phyloP scores from a whole-genome alignment of 37 sponge, comb jelly and placozoan genomes.

The Petrosia ficiformis region DNA sequence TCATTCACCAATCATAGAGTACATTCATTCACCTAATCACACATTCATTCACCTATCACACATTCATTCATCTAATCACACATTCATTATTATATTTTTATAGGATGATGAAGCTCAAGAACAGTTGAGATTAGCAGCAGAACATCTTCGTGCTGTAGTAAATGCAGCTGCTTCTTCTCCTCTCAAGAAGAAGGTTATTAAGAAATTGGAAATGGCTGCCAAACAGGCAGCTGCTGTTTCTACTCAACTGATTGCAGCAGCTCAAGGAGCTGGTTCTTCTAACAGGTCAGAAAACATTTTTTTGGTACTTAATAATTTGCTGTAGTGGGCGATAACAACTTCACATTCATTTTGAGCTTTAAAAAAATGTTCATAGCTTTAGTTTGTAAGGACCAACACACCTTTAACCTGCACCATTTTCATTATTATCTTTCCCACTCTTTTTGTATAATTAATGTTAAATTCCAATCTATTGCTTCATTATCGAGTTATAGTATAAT shows the following conservation, averaged over 20 bases:
- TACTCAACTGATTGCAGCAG: constrained; percentile 95
- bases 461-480: too few relatives aligned
- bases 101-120: constrained; percentile 65
- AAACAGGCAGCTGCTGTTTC: constrained; percentile 86
- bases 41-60: neutral
- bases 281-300: constrained; percentile 57
- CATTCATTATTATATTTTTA: constrained; percentile 4
- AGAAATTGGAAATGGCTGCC: constrained; percentile 87
- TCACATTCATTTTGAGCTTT: too few relatives aligned
- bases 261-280: constrained; percentile 89
- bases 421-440: too few relatives aligned
- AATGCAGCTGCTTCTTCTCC: constrained; percentile 72
- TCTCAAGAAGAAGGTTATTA: constrained; percentile 84
- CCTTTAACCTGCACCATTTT: too few relatives aligned
- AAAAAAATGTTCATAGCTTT: too few relatives aligned
- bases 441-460: too few relatives aligned
- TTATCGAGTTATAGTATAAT: too few relatives aligned
- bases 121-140: constrained; percentile 71
- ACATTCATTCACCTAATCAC: too few relatives aligned
- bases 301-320: too few relatives aligned
- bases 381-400: too few relatives aligned
- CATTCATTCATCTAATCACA: neutral
- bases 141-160: constrained; percentile 69
- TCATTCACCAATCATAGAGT: too few relatives aligned
- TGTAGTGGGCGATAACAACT: too few relatives aligned